Base-by-base conservation (phyloP, 2,888 invertebrate genomes). In the Sympetrum striolatum region DNA sequence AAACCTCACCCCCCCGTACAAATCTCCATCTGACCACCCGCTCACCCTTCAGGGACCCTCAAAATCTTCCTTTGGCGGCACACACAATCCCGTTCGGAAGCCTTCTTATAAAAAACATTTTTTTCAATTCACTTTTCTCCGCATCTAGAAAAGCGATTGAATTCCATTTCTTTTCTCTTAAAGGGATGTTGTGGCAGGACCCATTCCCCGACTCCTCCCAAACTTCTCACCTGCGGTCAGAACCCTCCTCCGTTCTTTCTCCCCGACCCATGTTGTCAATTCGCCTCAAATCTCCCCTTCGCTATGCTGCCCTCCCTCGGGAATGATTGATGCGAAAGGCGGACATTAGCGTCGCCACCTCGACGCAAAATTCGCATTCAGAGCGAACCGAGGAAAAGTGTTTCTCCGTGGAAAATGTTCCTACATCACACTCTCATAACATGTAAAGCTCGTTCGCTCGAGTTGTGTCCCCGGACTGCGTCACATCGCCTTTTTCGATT, bases 261-360 rank as follows among this genome's bases (percentile, higher is more conserved):
- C 58, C 58, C 25, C 64, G 18, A 60, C 60, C 60, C 8, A 22
- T n/a, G n/a, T 64, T 64, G n/a, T 25, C 60, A 18, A 18, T 58
- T 31, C 58, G 82, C 82, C 58, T 22, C 53, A 25, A 25, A 31
- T 60, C 31, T 25, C 73, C 73, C 73, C 14, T 31, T 31, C 73
- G 25, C 25, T 64, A n/a, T 8, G 64, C 64, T 22, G 64, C 31
- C 73, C n/a, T 10, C 60, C 22, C 60, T 35, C 10, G 86, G 58
- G 37, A 31, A 86, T 86, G 86, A 86, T 86, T 86, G 86, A 86
- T 86, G 86, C 37, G 60, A 37, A n/a, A 58, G 58, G 58, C 25
- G 86, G 60, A 86, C 86, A 86, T 86, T 86, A 86, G 86, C 60
- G 86, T 86, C 86, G 48, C 82, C 58, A n/a, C n/a, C n/a, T n/a